Evolutionary conservation across 2,888 invertebrate genomes (phyloP).

Genomic region (Terebella lapidaria): DNA sequence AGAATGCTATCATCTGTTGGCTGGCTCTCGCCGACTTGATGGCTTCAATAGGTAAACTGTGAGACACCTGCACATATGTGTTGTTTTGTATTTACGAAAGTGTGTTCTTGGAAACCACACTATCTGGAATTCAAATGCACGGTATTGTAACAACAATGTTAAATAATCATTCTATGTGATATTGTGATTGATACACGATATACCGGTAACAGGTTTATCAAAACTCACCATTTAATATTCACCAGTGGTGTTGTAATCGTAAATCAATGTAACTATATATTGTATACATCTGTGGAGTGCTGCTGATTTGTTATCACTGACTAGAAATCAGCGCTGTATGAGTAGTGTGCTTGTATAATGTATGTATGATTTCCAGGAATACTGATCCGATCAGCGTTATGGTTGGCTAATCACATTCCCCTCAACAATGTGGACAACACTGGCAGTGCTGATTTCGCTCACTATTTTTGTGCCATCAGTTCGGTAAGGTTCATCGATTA

Average conservation of each 20-base stretch:
- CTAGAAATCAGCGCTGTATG: no score
- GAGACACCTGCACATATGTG: not conserved
- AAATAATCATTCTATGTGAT: no score
- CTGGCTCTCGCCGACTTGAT: slow-evolving; percentile 73
- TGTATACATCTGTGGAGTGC: no score
- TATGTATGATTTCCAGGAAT: not conserved
- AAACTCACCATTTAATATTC: no score
- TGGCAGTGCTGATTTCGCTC: not conserved
- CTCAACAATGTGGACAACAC: not conserved
- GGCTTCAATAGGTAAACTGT: slow-evolving; percentile 66
- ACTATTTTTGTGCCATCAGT: slow-evolving; percentile 6
- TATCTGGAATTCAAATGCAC: no score
- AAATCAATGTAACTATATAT: no score
- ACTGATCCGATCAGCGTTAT: not conserved
- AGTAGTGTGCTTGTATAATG: not conserved
- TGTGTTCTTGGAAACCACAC: no score
- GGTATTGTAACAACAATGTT: no score
- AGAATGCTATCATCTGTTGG: slow-evolving; percentile 65
- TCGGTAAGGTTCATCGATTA: slow-evolving; percentile 1
- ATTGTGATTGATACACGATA: no score
- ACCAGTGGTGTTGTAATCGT: no score
- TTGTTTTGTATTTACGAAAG: not conserved
- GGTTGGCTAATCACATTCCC: not conserved
- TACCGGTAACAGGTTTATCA: no score
- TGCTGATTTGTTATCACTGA: no score